A percentile compares a stretch with the other conserved stretches of the same genome.
These are phyloP conservation scores for Malacoctenus gilli DNA, from an alignment of 2,797 vertebrate genomes.

Conservation along the genomic window DNA sequence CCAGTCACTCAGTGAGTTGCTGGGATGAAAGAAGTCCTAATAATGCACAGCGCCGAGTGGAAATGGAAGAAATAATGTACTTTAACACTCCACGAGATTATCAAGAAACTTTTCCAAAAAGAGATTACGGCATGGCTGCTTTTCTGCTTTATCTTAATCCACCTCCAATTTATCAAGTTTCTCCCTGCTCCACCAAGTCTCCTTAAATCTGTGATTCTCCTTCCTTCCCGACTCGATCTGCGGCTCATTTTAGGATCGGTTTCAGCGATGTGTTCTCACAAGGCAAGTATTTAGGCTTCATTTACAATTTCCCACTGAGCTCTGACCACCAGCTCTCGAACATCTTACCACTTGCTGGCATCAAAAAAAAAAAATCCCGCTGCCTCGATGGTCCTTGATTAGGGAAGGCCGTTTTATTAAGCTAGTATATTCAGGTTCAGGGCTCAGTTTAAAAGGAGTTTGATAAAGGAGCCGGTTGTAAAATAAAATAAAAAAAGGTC, in stretches of 20 bases:
- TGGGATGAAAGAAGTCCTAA: neutral
- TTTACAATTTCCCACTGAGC: conserved; percentile 9
- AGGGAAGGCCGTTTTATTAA: conserved; percentile 23
- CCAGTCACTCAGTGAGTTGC: conserved; percentile 1
- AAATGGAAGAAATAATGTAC: neutral
- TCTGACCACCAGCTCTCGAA: conserved; percentile 18
- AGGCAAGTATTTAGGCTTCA: conserved; percentile 9
- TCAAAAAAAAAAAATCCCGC: conserved; percentile 32
- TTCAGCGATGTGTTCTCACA: conserved; percentile 12
- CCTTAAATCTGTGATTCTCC: neutral
- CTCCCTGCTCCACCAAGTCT: conserved; percentile 1
- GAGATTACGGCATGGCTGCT: neutral
- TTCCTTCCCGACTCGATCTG: neutral
- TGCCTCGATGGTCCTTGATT: conserved; percentile 24
- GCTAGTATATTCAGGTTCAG: conserved; percentile 41
- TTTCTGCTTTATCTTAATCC: conserved; percentile 13
- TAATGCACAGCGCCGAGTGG: neutral
- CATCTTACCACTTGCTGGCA: conserved; percentile 21
- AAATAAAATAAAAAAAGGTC: conserved; percentile 34
- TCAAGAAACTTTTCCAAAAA: neutral
- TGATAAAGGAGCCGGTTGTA: conserved; percentile 27
- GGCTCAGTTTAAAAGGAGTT: conserved; percentile 28
- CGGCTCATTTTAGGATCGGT: conserved; percentile 6
- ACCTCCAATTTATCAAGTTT: neutral
- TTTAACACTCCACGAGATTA: neutral